phyloP scores from a whole-genome alignment of 2,113 vertebrate species.

The Pyxicephalus adspersus region DNA sequence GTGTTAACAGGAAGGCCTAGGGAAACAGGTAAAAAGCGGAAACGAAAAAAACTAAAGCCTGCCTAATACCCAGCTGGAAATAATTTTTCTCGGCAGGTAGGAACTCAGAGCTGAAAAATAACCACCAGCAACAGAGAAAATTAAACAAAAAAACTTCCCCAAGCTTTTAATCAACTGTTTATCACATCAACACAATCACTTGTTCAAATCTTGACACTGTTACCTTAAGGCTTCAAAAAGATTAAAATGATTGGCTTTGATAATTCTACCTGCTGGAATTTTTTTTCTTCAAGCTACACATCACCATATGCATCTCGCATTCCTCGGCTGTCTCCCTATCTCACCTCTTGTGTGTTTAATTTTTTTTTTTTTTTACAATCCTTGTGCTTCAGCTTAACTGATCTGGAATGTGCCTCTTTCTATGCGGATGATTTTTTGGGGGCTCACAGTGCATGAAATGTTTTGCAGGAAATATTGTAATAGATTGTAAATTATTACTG shows the following conservation, averaged over 20 bases:
- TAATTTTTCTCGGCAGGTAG: conserved; percentile 87
- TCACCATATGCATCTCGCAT: conserved; percentile 66
- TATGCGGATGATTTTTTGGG: conserved; percentile 64
- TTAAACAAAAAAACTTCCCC: conserved; percentile 7
- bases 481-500: background rate
- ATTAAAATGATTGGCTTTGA: conserved; percentile 72
- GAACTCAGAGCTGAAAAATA: conserved; percentile 66
- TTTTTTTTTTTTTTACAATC: conserved; percentile 57
- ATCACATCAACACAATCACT: conserved; percentile 68
- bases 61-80: conserved; percentile 83
- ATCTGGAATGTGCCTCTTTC: conserved; percentile 61
- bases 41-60: conserved; percentile 91
- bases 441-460: conserved; percentile 54
- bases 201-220: conserved; percentile 67
- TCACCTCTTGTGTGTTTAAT: conserved; percentile 30
- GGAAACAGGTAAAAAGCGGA: conserved; percentile 96
- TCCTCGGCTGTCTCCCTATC: conserved; percentile 56
- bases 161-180: conserved; percentile 61
- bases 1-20: conserved; percentile 94
- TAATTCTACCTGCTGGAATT: conserved; percentile 67
- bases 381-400: conserved; percentile 62
- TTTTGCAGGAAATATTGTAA: conserved; percentile 45
- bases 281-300: conserved; percentile 68
- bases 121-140: conserved; percentile 65
- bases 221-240: conserved; percentile 67